Evolutionary conservation across 2,888 invertebrate species (phyloP).

Genomic region (Hyposoter didymator): DNA sequence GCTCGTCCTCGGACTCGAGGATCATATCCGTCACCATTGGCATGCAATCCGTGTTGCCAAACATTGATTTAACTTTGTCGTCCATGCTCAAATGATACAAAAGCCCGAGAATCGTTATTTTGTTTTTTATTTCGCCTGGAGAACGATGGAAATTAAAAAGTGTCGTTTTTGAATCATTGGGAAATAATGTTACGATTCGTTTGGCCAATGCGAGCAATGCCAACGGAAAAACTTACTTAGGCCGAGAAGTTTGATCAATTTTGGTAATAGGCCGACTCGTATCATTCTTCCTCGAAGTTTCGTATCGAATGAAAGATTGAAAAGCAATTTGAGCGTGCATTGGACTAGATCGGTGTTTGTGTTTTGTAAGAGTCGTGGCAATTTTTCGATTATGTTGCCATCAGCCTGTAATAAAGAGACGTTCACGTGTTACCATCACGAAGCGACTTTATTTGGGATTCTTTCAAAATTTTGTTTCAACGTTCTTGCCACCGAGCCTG

Average conservation of each 20-base stretch:
- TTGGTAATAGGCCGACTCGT: constrained; percentile 94
- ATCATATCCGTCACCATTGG: constrained; percentile 93
- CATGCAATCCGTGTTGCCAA: constrained; percentile 97
- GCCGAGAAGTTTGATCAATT: constrained; percentile 92
- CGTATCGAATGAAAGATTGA: constrained; percentile 98
- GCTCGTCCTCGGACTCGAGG: constrained; percentile 88
- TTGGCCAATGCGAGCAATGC: too few relatives aligned
- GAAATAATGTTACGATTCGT: background rate
- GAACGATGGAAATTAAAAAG: constrained; percentile 20
- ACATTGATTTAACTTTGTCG: constrained; percentile 96
- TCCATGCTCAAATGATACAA: constrained; percentile 98
- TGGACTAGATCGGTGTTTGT: constrained; percentile 90
- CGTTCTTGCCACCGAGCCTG: too few relatives aligned
- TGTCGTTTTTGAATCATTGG: too few relatives aligned
- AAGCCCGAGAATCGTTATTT: constrained; percentile 91
- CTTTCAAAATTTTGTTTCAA: too few relatives aligned
- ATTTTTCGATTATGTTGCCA: constrained; percentile 92
- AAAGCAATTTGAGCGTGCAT: constrained; percentile 94
- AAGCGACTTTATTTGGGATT: too few relatives aligned
- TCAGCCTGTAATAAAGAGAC: constrained; percentile 85
- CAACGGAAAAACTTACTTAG: constrained; percentile 86
- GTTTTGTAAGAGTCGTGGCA: constrained; percentile 91
- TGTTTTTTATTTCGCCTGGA: constrained; percentile 91
- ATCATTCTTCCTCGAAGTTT: constrained; percentile 95
- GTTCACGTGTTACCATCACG: too few relatives aligned